These are phyloP conservation scores for Ibycter americanus DNA, from an alignment of 2,797 vertebrate genomes.

Conservation along the genomic window DNA sequence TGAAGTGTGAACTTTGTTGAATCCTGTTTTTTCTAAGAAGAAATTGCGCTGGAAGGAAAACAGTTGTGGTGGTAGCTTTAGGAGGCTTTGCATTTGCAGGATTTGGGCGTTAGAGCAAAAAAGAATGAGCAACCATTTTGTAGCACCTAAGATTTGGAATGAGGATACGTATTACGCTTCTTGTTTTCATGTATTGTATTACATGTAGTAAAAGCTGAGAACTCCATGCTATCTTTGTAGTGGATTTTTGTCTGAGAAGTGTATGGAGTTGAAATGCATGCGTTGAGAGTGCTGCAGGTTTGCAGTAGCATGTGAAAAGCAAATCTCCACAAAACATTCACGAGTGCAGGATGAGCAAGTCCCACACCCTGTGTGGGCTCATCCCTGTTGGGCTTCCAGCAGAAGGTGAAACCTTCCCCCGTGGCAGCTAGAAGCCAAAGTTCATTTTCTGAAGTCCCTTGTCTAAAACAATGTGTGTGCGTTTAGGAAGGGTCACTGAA, in stretches of 20 bases:
- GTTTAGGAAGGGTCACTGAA: not conserved
- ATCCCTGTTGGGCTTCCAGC: not conserved
- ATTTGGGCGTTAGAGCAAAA: not conserved
- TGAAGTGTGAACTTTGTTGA: fast-evolving
- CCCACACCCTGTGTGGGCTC: fast-evolving
- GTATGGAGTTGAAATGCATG: not conserved
- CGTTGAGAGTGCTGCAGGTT: not conserved
- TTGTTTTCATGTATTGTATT: not conserved
- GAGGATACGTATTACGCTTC: not conserved
- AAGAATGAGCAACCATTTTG: fast-evolving
- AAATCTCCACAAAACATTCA: not conserved
- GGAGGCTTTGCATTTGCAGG: not conserved
- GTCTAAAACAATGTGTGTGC: too few relatives aligned
- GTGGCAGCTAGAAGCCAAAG: not conserved
- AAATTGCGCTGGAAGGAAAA: not conserved
- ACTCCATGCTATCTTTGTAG: fast-evolving
- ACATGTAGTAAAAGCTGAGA: not conserved
- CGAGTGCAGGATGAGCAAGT: not conserved
- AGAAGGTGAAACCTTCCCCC: not conserved
- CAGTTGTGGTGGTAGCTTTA: not conserved
- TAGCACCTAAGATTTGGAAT: not conserved
- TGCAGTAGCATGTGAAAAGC: not conserved
- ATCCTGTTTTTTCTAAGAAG: not conserved
- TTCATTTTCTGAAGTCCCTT: not conserved
- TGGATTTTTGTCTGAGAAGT: not conserved